phyloP scores from a whole-genome alignment of 2,113 vertebrate species.

The Helogale parvula region DNA sequence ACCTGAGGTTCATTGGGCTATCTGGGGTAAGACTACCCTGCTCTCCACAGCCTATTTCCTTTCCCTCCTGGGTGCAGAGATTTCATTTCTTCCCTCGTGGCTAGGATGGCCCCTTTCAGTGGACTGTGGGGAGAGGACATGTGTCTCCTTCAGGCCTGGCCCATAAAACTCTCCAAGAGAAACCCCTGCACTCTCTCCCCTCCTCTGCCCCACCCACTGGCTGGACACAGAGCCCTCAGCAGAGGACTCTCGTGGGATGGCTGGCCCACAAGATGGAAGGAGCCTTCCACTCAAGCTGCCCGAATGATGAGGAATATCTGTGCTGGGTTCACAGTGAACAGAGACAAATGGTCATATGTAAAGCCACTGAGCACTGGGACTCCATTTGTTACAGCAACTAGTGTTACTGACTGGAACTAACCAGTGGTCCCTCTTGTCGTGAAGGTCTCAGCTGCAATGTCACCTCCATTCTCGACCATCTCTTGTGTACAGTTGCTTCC shows the following conservation, averaged over 20 bases:
- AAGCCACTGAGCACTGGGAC: background rate
- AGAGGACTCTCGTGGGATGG: background rate
- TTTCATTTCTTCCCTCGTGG: background rate
- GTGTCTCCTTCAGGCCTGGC: background rate
- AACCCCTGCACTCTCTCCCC: too few relatives aligned
- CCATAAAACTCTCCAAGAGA: background rate
- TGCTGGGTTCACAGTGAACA: background rate
- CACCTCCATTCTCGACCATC: background rate
- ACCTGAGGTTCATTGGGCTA: background rate
- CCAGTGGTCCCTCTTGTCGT: background rate
- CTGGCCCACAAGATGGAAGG: background rate
- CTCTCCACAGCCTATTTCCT: background rate
- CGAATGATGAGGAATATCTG: fast-evolving
- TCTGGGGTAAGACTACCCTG: background rate
- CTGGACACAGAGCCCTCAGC: background rate
- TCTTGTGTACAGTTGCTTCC: background rate
- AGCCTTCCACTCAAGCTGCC: background rate
- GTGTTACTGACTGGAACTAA: background rate
- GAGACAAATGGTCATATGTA: background rate
- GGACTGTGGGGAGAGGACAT: background rate
- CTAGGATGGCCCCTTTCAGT: fast-evolving
- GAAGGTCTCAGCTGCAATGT: background rate
- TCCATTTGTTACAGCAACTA: background rate
- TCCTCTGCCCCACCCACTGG: background rate
- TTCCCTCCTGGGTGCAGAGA: background rate